Evolutionary conservation across 2,797 vertebrate genomes (phyloP), one percentile per base, ranked within the genome.

Genomic region (Sebastes trivittatus): DNA sequence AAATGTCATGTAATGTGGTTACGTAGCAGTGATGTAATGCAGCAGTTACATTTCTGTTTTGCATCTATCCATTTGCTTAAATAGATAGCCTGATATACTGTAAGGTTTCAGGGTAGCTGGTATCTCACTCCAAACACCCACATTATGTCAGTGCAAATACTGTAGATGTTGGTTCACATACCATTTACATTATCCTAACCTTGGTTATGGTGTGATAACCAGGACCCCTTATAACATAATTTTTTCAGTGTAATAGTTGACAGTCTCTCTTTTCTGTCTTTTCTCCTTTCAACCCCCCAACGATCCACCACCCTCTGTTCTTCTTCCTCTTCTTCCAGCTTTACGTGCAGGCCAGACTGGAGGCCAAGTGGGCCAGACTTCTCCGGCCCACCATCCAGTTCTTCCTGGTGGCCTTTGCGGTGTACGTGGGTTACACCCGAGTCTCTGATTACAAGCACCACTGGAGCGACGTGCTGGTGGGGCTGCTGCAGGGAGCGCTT

Each of bases 391-490:
- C 97, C 1, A 91, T 98, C 87, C 97, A 99, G 94, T 98, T 98
- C 95, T 96, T 98, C 94, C 95, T 98, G 86, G 90, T 98, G 88
- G 87, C 96, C 91, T 98, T 98, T 0, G 97, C 97, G 6, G 93
- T 99, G 69, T 98, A 96, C 0, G 97, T 99, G 91, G 98, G 97
- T 77, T 98, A 98, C 94, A 97, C 97, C 79, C 94, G 97, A 0
- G 96, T 98, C 63, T 97, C 97, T 0, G 98, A 98, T 93, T 97
- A 98, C 94, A 98, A 97, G 80, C 97, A 99, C 94, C 97, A 98
- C 93, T 98, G 97, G 97, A 98, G 97, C 2, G 97, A 99, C 0
- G 97, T 98, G 49, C 93, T 98, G 81, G 93, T 93, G 11, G 98
- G 97, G 80, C 94, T 99, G 83, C 94, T 98, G 84, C 98, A 98